Percentiles rank a stretch among this genome's conserved stretches.
phyloP scores from a whole-genome alignment of 2,888 invertebrate genomes.

The Punctoribates punctum region DNA sequence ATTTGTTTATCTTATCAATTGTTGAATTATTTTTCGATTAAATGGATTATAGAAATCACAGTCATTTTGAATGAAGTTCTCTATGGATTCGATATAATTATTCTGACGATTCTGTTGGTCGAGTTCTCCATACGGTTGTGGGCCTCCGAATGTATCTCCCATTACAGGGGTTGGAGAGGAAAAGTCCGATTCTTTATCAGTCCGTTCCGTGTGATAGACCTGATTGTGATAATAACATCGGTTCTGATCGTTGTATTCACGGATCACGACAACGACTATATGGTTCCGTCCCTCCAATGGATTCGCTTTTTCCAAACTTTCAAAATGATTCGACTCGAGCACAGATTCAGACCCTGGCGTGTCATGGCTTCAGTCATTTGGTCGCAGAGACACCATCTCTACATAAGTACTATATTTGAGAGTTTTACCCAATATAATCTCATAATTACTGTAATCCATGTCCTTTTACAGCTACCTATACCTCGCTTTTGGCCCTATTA shows the following conservation, averaged over 20 bases:
- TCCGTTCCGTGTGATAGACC: slow-evolving; percentile 33
- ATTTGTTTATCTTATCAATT: no score
- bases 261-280: neutral
- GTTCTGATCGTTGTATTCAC: neutral
- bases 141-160: slow-evolving; percentile 9
- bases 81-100: neutral
- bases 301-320: slow-evolving; percentile 32
- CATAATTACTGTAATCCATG: neutral
- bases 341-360: slow-evolving; percentile 38
- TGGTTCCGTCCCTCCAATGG: neutral
- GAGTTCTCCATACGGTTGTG: slow-evolving; percentile 27
- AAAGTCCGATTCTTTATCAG: slow-evolving; percentile 18
- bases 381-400: slow-evolving; percentile 20
- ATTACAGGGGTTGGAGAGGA: slow-evolving; percentile 31
- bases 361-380: slow-evolving; percentile 27
- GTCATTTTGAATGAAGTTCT: neutral
- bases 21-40: no score
- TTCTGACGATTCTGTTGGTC: neutral
- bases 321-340: slow-evolving; percentile 33
- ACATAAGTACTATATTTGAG: neutral
- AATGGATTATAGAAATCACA: neutral
- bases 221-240: slow-evolving; percentile 12
- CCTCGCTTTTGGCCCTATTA: slow-evolving; percentile 4
- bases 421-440: neutral
- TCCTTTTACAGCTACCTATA: neutral